phyloP scores from a whole-genome alignment of 2,113 vertebrate genomes.

The Corythoichthys intestinalis region DNA sequence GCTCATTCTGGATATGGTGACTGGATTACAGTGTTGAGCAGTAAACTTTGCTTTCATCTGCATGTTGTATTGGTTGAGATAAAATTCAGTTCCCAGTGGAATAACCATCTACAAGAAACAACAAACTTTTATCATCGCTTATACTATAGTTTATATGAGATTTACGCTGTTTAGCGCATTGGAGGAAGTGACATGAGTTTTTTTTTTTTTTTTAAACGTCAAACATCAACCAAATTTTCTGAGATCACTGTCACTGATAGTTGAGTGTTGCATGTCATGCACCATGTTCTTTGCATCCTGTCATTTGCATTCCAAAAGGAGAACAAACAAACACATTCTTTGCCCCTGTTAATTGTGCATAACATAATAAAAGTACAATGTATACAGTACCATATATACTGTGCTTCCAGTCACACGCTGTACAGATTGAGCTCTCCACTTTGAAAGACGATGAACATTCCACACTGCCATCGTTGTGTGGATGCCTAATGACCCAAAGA shows the following conservation, averaged over 20 bases:
- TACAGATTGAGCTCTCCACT: slow-evolving; percentile 17
- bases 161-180: background rate
- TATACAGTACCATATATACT: slow-evolving; percentile 3
- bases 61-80: too few relatives aligned
- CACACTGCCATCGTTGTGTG: slow-evolving; percentile 42
- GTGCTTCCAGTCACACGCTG: slow-evolving; percentile 13
- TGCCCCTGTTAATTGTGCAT: background rate
- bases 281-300: slow-evolving; percentile 37
- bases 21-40: too few relatives aligned
- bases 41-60: too few relatives aligned
- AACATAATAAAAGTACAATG: background rate
- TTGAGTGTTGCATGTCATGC: slow-evolving; percentile 25
- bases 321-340: slow-evolving; percentile 1
- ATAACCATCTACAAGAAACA: too few relatives aligned
- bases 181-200: too few relatives aligned
- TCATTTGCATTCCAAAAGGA: slow-evolving; percentile 41
- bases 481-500: slow-evolving; percentile 46
- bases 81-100: too few relatives aligned
- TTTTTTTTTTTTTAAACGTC: background rate
- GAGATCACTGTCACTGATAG: background rate
- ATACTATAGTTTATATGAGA: background rate
- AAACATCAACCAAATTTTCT: background rate
- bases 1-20: too few relatives aligned
- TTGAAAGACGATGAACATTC: slow-evolving; percentile 35
- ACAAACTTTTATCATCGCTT: background rate